Evolutionary conservation across 2,113 vertebrate genomes (phyloP).

Genomic region (Alosa alosa): DNA sequence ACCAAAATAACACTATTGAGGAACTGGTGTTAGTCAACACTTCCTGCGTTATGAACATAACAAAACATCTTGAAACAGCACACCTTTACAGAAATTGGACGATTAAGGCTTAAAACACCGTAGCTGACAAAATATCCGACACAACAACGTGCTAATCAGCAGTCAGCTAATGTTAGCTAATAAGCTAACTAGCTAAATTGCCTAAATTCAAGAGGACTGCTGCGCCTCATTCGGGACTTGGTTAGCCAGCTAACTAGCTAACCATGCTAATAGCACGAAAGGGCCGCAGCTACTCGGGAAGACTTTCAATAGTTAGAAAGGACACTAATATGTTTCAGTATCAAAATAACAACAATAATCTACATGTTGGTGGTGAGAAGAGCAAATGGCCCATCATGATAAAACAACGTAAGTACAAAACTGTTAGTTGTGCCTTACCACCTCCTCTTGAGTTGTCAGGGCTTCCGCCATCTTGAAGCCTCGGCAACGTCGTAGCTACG

Average conservation of each 20-base stretch:
- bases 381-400: neutral
- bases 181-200: neutral
- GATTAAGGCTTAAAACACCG: neutral
- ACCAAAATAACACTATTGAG: neutral
- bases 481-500: constrained; percentile 70
- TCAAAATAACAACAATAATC: neutral
- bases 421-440: constrained; percentile 66
- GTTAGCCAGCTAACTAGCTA: constrained; percentile 2
- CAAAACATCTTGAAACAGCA: neutral
- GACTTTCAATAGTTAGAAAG: neutral
- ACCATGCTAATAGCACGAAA: neutral
- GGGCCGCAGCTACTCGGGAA: neutral
- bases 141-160: constrained; percentile 8
- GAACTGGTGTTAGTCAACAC: neutral
- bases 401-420: constrained; percentile 1
- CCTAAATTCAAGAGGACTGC: neutral
- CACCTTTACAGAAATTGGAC: neutral
- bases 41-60: neutral
- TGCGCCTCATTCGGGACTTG: neutral
- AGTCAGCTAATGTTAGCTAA: constrained; percentile 2
- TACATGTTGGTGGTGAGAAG: neutral
- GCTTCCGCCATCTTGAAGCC: constrained; percentile 84
- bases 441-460: constrained; percentile 78
- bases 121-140: neutral
- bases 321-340: neutral